Evolutionary conservation across 2,113 vertebrate genomes (phyloP).

Genomic region (Nibea albiflora): DNA sequence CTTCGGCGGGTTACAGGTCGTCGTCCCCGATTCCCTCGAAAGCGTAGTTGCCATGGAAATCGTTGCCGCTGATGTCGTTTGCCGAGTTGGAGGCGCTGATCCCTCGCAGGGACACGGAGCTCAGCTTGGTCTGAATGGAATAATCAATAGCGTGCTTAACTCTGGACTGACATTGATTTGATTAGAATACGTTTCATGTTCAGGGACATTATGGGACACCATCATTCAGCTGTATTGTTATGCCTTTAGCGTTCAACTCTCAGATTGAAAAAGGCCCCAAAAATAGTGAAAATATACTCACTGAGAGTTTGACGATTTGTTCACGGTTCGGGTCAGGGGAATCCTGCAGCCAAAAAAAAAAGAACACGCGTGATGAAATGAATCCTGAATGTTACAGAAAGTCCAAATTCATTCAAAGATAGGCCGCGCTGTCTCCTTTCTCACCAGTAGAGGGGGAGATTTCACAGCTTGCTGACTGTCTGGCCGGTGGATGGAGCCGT

Average conservation of each 20-base stretch:
- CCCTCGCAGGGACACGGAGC: conserved; percentile 93
- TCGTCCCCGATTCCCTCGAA: conserved; percentile 99
- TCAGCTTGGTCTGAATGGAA: conserved; percentile 92
- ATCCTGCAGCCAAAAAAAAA: conserved; percentile 83
- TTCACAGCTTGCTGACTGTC: conserved; percentile 97
- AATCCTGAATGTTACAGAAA: neutral
- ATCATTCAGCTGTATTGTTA: neutral
- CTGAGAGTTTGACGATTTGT: conserved; percentile 94
- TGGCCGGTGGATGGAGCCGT: conserved; percentile 87
- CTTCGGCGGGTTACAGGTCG: conserved; percentile 87
- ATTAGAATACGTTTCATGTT: neutral
- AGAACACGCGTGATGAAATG: neutral
- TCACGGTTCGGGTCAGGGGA: conserved; percentile 92
- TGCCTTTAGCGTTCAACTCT: no score
- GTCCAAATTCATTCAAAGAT: neutral
- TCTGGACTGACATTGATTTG: neutral
- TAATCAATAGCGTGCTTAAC: conserved; percentile 14
- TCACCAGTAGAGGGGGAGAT: conserved; percentile 94
- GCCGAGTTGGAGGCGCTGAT: conserved; percentile 93
- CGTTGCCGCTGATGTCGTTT: conserved; percentile 89
- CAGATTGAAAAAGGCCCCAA: no score
- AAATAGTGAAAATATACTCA: conserved; percentile 79
- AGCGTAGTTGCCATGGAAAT: conserved; percentile 97
- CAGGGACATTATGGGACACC: neutral
- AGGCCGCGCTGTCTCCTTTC: conserved; percentile 23